A percentile compares a stretch with the other conserved stretches of the same genome.
These are phyloP conservation scores for Neoaliturus tenellus DNA, from an alignment of 2,888 invertebrate species.

Conservation along the genomic window DNA sequence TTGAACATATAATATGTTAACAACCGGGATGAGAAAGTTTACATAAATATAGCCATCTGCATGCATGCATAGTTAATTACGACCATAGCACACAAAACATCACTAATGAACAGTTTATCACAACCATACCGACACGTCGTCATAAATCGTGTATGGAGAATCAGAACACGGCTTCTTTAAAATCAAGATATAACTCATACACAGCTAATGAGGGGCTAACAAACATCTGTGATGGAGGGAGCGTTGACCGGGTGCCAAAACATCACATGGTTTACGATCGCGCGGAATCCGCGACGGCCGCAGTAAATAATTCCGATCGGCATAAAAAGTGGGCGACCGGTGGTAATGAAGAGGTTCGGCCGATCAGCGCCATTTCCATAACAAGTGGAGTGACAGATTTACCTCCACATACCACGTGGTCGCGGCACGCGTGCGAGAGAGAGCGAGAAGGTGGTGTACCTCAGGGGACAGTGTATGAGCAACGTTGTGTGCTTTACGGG, in stretches of 20 bases:
- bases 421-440: background rate
- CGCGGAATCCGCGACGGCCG: background rate
- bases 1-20: too few species aligned
- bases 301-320: slow-evolving; percentile 9
- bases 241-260: slow-evolving; percentile 10
- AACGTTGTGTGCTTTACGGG: too few species aligned
- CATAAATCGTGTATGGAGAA: background rate
- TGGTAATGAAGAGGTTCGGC: slow-evolving; percentile 12
- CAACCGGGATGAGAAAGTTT: too few species aligned
- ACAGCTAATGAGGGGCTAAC: slow-evolving; percentile 21
- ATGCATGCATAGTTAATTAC: too few species aligned
- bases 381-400: slow-evolving; percentile 3
- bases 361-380: slow-evolving; percentile 4
- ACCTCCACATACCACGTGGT: background rate
- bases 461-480: background rate
- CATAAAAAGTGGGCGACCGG: slow-evolving; percentile 1
- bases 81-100: too few species aligned
- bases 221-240: background rate
- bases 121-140: too few species aligned
- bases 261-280: background rate
- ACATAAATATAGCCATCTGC: too few species aligned
- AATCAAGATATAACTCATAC: background rate
- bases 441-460: too few species aligned
- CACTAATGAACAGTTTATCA: too few species aligned
- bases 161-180: background rate